Evolutionary conservation across 2,113 vertebrate genomes (phyloP), one percentile per base, ranked within the genome.

Genomic region (Todiramphus saurophagus): DNA sequence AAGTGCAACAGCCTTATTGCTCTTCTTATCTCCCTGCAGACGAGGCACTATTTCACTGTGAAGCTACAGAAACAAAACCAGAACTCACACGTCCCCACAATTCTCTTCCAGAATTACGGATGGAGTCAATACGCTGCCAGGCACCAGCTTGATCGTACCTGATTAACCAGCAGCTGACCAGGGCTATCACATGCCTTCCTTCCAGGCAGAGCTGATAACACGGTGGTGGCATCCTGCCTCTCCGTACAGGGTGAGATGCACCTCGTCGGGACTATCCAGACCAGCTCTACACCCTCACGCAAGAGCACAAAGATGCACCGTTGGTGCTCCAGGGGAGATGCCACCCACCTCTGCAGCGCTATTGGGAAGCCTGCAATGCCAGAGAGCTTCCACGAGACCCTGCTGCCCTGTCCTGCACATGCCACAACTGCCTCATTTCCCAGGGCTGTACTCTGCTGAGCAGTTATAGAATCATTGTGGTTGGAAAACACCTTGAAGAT

Each of bases 291-390:
- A 1, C 5, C 44, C 30, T 75, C 55, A 7, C 39, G 4, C 5
- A 1, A 20, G n/a, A 12, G 35, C 55, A 5, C 21, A 13, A 3
- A 39, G 53, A n/a, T 2, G 25, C 3, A 1, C 0, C 5, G 25
- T 3, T 17, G 41, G 21, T 4, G 23, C 66, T 67, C 3, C 1
- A 2, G n/a, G 0, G 1, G 44, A 44, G 24, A 69, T 13, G 27
- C 39, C 1, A 1, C 0, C 0, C 0, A 17, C 23, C 15, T 19
- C 13, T 1, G 1, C 14, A 12, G 50, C 60, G 30, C 24, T 20
- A 5, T 0, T 10, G 50, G 68, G 85, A 76, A 39, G 16, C 3
- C 30, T 24, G 8, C 59, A 53, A n/a, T 0, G 3, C 51, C 73
- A 18, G 13, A 41, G 23, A 2, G 3, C 46, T 84, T 46, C 68